Evolutionary conservation across 2,113 vertebrate species (phyloP), one percentile per base, ranked within the genome.

Genomic region (Ophiodon elongatus): DNA sequence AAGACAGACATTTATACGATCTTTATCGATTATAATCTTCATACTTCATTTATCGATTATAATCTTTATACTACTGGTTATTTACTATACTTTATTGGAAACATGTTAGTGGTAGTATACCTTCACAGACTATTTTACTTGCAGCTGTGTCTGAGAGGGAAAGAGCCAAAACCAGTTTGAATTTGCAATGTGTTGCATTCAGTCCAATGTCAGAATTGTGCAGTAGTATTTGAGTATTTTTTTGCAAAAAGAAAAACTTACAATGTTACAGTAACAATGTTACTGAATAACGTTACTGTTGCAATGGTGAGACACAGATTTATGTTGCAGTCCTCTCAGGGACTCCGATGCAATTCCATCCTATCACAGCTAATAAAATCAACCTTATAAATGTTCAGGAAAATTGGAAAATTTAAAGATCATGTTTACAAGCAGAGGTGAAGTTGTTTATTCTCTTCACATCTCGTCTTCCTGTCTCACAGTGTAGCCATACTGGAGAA

Each of bases 371-470:
- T n/a, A n/a, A 74, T 23, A 21, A 10, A 75, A 54, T 37, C 25
- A 47, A 60, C 54, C 31, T 37, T 5, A 47, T 0, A 37, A 63
- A 33, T 56, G 39, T 27, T 37, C 2, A 68, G 25, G 1, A 43
- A 52, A 45, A 67, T 23, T 0, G 23, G 45, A 41, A 5, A 27
- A 62, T 47, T 17, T 68, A 31, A 54, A 62, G 31, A 35, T 31
- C 6, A 10, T 6, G 13, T 76, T 52, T 60, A 27, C 39, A 45
- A 43, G 9, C 1, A 56, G 14, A 39, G 45, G 14, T 25, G 14
- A 29, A 10, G 33, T 82, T 60, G 6, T 68, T 33, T 69, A 79
- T 82, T 86, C 76, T 72, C 69, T 37, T 67, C 84, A 78, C 80
- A 56, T 52, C 19, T 64, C 57, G 29, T 63, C 39, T 71, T 47